Conservation (phyloP, 2,113 vertebrate genomes). For the Eonycteris spelaea region DNA sequence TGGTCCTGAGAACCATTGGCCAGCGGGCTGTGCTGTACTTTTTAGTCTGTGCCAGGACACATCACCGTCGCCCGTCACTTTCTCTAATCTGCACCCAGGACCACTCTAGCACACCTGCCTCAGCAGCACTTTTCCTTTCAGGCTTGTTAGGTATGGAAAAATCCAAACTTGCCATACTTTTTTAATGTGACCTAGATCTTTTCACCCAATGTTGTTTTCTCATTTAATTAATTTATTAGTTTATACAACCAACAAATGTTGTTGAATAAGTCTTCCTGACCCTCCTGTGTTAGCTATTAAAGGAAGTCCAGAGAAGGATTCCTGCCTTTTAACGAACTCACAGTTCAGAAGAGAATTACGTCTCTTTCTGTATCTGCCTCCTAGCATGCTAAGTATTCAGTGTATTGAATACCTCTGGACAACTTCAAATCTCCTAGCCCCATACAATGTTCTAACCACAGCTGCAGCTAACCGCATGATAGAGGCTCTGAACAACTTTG, state of each 20-base stretch:
- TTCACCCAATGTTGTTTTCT: background rate
- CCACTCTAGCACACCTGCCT: background rate
- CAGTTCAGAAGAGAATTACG: background rate
- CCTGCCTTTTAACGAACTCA: background rate
- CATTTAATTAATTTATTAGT: background rate
- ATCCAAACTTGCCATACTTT: background rate
- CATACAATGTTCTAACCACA: background rate
- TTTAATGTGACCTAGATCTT: background rate
- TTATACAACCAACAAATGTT: background rate
- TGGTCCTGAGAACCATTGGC: background rate
- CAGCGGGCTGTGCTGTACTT: background rate
- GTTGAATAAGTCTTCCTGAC: background rate
- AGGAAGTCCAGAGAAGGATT: background rate
- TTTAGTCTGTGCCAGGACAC: background rate
- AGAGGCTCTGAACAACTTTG: background rate
- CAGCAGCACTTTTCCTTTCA: background rate
- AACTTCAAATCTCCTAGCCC: background rate
- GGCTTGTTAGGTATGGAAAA: background rate
- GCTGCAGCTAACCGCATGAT: fast-evolving
- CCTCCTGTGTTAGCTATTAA: background rate
- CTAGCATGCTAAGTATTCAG: background rate
- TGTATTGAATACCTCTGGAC: background rate
- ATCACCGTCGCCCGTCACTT: fast-evolving
- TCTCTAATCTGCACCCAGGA: fast-evolving
- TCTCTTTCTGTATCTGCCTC: background rate